Base-by-base conservation (phyloP, 2,797 vertebrate species). In the Cuniculus paca region DNA sequence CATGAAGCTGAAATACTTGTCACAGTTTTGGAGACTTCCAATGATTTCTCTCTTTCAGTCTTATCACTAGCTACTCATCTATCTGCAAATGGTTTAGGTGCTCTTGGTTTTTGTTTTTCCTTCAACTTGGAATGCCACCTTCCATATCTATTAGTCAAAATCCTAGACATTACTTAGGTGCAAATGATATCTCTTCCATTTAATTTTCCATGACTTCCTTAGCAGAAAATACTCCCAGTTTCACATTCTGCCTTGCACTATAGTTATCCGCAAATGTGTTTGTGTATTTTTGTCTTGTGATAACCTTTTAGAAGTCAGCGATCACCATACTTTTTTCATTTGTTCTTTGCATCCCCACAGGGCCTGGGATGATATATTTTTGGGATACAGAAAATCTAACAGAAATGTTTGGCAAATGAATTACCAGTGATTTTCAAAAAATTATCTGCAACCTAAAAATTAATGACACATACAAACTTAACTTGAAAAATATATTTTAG, bases 351-450 rank as follows among this genome's bases (percentile, higher is more conserved):
- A 34, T 39, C 10, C 24, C 39, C 36, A 48, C 0, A 56, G 78
- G 68, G 34, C 68, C n/a, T 79, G 34, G 74, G 20, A 72, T 36
- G 70, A 84, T 36, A 74, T n/a, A 42, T 88, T 88, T 77, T 12
- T 61, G 58, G 17, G 45, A 74, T 63, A 85, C 0, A 77, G 28
- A 65, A 85, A 52, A 65, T 45, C 16, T 36, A 50, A 13, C n/a
- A 95, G 52, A 96, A 91, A 88, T 68, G 10, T 54, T 58, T 92
- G 36, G 31, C 17, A 68, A 74, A 72, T 60, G 36, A 79, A 48
- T 61, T 85, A 72, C 31, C 6, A 28, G 65, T 26, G 20, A 2
- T 36, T 81, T 96, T 50, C 79, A 26, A 50, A 74, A 74, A 79
- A 54, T 68, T 24, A 83, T 45, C 48, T 82, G 3, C 52, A 89